Evolutionary conservation across 2,888 invertebrate genomes (phyloP).

Genomic region (Tricholauxania praeusta): DNA sequence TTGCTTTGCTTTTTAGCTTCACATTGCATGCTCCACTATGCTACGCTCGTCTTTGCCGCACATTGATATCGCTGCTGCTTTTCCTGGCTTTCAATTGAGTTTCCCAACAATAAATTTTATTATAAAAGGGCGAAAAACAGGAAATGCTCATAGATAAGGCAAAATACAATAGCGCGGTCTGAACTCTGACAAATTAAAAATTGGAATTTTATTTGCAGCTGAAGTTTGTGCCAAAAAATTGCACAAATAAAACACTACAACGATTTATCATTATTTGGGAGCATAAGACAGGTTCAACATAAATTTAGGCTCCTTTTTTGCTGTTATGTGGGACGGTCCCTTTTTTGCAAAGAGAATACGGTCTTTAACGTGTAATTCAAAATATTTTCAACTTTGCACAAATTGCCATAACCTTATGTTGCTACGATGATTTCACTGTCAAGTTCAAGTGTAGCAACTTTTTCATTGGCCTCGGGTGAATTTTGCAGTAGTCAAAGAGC

Average conservation of each 20-base stretch:
- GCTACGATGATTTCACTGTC: too few species aligned
- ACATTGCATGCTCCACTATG: background rate
- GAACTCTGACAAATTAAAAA: constrained; percentile 31
- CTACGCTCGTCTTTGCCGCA: background rate
- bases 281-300: constrained; percentile 1
- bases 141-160: constrained; percentile 32
- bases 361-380: too few species aligned
- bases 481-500: too few species aligned
- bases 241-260: constrained; percentile 17
- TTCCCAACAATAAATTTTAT: constrained; percentile 24
- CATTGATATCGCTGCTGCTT: background rate
- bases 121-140: constrained; percentile 17
- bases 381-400: too few species aligned
- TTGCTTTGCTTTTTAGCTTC: background rate
- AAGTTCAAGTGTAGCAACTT: too few species aligned
- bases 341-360: too few species aligned
- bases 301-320: too few species aligned
- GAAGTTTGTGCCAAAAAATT: constrained; percentile 31
- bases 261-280: constrained; percentile 32
- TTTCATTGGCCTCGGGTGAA: too few species aligned
- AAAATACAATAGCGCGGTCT: background rate
- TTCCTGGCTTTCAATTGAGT: constrained; percentile 7
- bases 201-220: constrained; percentile 27
- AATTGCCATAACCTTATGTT: too few species aligned
- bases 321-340: too few species aligned